Evolutionary conservation across 2,113 vertebrate species (phyloP), one percentile per base, ranked within the genome.

Genomic region (Colinus virginianus): DNA sequence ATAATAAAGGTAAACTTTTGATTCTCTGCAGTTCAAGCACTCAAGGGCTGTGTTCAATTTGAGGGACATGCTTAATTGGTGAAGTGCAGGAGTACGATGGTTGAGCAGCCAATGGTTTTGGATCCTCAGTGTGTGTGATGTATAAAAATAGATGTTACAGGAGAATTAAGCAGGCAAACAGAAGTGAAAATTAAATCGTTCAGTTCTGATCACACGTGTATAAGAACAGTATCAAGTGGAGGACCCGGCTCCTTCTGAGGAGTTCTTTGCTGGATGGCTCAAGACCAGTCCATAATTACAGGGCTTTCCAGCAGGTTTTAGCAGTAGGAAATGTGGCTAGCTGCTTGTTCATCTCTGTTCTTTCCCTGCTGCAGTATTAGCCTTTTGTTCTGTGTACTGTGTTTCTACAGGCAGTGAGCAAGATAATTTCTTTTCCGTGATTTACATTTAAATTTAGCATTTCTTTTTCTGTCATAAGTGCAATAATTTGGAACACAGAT

Each of bases 281-380:
- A 49, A 72, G 59, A 42, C 14, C n/a, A 67, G 17, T 12, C 46
- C 62, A n/a, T 15, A 43, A 1, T 9, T 51, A 7, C 63, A 4
- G 0, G 15, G 2, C 3, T 76, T 68, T 7, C 25, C 32, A 56
- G 3, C 17, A 13, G 9, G 6, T 74, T 64, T 53, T 48, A 58
- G 48, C 26, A 61, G 34, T 53, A 80, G 0, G 4, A 64, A 42
- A 56, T 0, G 1, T 55, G 61, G 56, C 25, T 19, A 23, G 16
- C 13, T 2, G 7, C 10, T 11, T 26, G 4, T 63, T 48, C 43
- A 8, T 53, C 14, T 40, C 36, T 6, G 0, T 71, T n/a, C 48
- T 43, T 14, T 61, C 9, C 48, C 32, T 11, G 28, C 0, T 23
- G 32, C 68, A 72, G 0, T 23, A 3, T 49, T 6, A 66, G 22